These are phyloP conservation scores for Bellardia pandia DNA, from an alignment of 2,888 invertebrate species.

Conservation along the genomic window DNA sequence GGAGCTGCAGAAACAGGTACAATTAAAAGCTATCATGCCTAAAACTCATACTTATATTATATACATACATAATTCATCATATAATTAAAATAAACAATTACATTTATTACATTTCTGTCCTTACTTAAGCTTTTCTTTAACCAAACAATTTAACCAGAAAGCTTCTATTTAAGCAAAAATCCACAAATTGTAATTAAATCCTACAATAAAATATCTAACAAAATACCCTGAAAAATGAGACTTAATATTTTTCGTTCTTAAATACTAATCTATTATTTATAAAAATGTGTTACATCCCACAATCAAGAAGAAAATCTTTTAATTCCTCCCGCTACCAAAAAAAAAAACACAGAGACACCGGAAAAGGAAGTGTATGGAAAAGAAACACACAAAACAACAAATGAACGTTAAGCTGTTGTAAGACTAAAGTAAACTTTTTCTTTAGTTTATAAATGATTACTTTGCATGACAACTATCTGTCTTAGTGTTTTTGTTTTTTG, in stretches of 20 bases:
- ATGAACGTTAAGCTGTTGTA: conserved; percentile 15
- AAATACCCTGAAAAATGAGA: conserved; percentile 13
- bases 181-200: neutral
- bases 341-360: neutral
- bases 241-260: neutral
- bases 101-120: too few species aligned
- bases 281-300: conserved; percentile 55
- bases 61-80: too few species aligned
- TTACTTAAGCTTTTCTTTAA: too few species aligned
- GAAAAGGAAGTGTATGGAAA: conserved; percentile 8
- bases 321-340: neutral
- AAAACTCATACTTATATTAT: too few species aligned
- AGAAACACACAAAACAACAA: conserved; percentile 32
- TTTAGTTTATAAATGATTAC: conserved; percentile 63
- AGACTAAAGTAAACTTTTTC: conserved; percentile 15
- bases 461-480: conserved; percentile 68
- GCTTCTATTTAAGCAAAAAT: neutral
- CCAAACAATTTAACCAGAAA: neutral
- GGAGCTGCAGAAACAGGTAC: too few species aligned
- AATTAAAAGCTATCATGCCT: too few species aligned
- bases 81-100: too few species aligned
- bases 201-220: neutral
- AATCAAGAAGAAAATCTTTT: conserved; percentile 26
- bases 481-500: conserved; percentile 22
- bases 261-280: conserved; percentile 55